Evolutionary conservation across 2,113 vertebrate species (phyloP).

Genomic region (Actenoides hombroni): DNA sequence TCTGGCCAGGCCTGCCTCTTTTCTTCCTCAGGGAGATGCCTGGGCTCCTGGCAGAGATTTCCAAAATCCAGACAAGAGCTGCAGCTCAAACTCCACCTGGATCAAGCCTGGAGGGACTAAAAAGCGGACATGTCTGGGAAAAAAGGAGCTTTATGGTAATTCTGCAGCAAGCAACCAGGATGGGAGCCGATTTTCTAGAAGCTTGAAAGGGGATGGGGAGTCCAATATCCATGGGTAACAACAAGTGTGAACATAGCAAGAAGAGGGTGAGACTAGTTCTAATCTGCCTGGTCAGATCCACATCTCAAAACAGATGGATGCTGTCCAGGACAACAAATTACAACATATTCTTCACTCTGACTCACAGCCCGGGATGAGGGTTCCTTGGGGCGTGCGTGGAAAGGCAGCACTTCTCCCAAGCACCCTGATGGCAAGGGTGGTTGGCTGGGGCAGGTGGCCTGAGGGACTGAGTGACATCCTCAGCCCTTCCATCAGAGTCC

Average conservation of each 20-base stretch:
- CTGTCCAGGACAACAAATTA: not conserved
- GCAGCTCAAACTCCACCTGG: not conserved
- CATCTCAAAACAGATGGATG: not conserved
- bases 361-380: not conserved
- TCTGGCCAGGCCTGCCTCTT: not conserved
- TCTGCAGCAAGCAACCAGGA: not conserved
- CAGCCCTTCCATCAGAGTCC: not conserved
- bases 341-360: not conserved
- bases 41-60: not conserved
- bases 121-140: not conserved
- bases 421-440: not conserved
- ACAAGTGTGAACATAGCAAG: not conserved
- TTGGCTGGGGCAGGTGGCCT: not conserved
- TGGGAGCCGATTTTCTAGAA: not conserved
- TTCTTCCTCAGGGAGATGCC: accelerated
- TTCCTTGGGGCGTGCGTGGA: accelerated
- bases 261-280: not conserved
- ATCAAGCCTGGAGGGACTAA: not conserved
- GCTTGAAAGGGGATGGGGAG: not conserved
- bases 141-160: conserved; percentile 42
- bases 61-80: conserved; percentile 30
- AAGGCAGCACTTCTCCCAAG: not conserved
- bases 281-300: conserved; percentile 20
- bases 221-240: not conserved
- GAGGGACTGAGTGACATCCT: not conserved